These are phyloP conservation scores for Limenitis arthemis DNA, from an alignment of 2,888 invertebrate genomes.

Conservation along the genomic window DNA sequence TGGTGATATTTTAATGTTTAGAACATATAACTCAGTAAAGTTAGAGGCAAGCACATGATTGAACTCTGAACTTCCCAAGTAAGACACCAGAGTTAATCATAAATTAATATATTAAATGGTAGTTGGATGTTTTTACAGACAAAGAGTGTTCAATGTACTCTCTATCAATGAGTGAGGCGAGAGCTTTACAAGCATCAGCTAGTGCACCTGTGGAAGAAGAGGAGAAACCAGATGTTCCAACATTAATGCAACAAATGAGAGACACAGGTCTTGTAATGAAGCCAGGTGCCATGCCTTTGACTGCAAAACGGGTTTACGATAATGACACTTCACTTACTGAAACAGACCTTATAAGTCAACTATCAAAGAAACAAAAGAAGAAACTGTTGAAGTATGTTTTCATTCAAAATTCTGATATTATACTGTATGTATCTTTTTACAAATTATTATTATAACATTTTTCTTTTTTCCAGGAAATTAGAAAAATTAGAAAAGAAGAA, in stretches of 20 bases:
- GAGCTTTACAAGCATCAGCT: constrained; percentile 76
- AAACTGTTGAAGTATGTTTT: constrained; percentile 84
- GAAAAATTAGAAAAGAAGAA: constrained; percentile 77
- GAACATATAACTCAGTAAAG: no score
- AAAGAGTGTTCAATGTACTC: constrained; percentile 97
- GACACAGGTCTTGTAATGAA: constrained; percentile 94
- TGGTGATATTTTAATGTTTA: no score
- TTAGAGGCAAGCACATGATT: no score
- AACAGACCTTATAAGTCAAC: constrained; percentile 84
- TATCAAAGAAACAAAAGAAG: constrained; percentile 91
- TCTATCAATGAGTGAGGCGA: constrained; percentile 85
- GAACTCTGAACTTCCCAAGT: no score
- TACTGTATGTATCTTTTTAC: neutral
- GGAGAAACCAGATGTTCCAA: constrained; percentile 73
- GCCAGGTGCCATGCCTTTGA: constrained; percentile 76
- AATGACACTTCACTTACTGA: constrained; percentile 75
- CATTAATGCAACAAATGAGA: constrained; percentile 90
- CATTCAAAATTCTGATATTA: neutral
- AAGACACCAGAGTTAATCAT: neutral
- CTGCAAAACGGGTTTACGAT: constrained; percentile 72
- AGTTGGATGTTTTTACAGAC: constrained; percentile 63
- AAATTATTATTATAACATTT: neutral
- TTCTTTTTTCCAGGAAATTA: constrained; percentile 68
- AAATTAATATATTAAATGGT: no score
- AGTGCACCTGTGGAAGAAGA: constrained; percentile 80